Percentiles rank a stretch among this genome's conserved stretches.
Evolutionary conservation across 2,888 invertebrate genomes (phyloP).

Genomic region (Lepidochrysops patricia): DNA sequence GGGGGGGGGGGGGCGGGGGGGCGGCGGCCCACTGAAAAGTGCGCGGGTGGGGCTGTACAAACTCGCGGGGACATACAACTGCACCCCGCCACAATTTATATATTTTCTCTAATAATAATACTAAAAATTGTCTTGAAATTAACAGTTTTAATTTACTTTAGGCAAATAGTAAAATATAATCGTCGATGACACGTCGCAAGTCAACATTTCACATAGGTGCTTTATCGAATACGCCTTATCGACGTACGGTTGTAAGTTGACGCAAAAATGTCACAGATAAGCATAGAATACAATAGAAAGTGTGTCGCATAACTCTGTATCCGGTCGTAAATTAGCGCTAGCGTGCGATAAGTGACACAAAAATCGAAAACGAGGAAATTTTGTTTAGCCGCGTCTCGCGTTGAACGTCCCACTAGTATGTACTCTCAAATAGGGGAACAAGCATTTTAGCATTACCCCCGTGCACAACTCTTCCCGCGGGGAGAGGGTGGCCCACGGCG

Average conservation of each 20-base stretch:
- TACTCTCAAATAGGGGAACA: constrained; percentile 76
- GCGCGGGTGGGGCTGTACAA: constrained; percentile 75
- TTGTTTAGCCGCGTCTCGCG: constrained; percentile 34
- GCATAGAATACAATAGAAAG: constrained; percentile 55
- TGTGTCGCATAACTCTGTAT: constrained; percentile 66
- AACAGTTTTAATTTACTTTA: not conserved
- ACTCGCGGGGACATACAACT: constrained; percentile 69
- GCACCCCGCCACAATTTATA: constrained; percentile 32
- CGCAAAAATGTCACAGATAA: constrained; percentile 56
- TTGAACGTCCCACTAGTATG: constrained; percentile 68
- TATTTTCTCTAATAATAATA: constrained; percentile 28
- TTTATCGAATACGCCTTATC: constrained; percentile 3
- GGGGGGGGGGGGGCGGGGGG: too few relatives aligned
- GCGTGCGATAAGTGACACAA: constrained; percentile 49
- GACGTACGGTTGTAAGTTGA: not conserved
- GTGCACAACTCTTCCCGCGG: constrained; percentile 75
- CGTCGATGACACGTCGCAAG: too few relatives aligned
- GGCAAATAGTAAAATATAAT: not conserved
- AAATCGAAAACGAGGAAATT: constrained; percentile 41
- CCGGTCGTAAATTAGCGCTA: constrained; percentile 66
- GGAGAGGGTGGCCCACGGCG: constrained; percentile 72
- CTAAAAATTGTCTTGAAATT: constrained; percentile 11
- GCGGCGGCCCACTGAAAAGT: constrained; percentile 72
- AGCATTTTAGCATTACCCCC: constrained; percentile 76
- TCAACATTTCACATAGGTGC: not conserved